Evolutionary conservation across 2,888 invertebrate genomes (phyloP).

Genomic region (Mimachlamys varia): DNA sequence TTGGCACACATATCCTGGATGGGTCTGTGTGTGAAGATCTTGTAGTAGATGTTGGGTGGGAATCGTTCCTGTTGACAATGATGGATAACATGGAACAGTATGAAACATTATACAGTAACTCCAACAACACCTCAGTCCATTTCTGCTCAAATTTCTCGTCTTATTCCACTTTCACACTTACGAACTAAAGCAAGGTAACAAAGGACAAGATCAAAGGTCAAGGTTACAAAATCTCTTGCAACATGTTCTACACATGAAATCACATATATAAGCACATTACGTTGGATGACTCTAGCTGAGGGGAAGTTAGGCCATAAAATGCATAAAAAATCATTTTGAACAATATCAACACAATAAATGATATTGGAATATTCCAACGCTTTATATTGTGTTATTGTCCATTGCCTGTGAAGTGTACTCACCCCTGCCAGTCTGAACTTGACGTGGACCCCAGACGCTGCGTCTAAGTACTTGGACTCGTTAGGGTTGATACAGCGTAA

Average conservation of each 20-base stretch:
- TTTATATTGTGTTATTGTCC: background rate
- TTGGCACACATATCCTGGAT: constrained; percentile 80
- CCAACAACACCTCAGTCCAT: background rate
- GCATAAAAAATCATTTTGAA: too few relatives aligned
- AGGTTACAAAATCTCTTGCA: too few relatives aligned
- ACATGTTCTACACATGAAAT: too few relatives aligned
- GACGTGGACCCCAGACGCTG: constrained; percentile 79
- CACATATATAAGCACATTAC: too few relatives aligned
- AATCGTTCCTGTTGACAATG: constrained; percentile 75
- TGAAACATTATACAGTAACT: background rate
- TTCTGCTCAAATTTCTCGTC: too few relatives aligned
- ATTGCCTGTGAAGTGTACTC: constrained; percentile 50
- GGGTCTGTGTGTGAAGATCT: constrained; percentile 81
- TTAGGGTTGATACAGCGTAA: constrained; percentile 80
- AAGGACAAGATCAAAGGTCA: too few relatives aligned
- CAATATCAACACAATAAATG: too few relatives aligned
- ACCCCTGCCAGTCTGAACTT: constrained; percentile 81
- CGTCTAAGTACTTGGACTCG: constrained; percentile 80
- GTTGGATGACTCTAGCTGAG: too few relatives aligned
- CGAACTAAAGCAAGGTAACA: too few relatives aligned
- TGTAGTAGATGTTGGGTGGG: constrained; percentile 81
- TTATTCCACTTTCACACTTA: too few relatives aligned
- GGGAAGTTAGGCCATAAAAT: too few relatives aligned
- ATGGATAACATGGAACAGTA: background rate
- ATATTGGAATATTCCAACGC: too few relatives aligned